These are phyloP conservation scores for Vanacampus margaritifer DNA, from an alignment of 2,113 vertebrate genomes.

Conservation along the genomic window DNA sequence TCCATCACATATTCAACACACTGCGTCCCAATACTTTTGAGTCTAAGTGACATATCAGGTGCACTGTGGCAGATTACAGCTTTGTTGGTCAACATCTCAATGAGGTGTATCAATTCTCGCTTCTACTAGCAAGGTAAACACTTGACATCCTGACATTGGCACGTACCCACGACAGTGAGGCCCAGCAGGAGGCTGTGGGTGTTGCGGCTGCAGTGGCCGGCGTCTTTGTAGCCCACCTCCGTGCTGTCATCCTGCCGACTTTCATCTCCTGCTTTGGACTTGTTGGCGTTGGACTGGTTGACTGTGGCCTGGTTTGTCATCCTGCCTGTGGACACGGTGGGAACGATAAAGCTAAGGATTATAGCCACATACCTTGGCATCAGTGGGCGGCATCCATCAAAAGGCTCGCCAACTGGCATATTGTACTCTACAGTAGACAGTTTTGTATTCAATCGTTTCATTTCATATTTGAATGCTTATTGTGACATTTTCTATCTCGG, in stretches of 20 bases:
- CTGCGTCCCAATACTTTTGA: too few relatives aligned
- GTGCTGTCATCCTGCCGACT: conserved; percentile 55
- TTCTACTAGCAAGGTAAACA: background rate
- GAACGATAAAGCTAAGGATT: background rate
- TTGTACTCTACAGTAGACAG: too few relatives aligned
- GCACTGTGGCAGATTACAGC: background rate
- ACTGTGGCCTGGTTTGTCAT: conserved; percentile 70
- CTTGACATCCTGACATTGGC: background rate
- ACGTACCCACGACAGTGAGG: conserved; percentile 74
- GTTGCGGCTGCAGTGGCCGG: conserved; percentile 68
- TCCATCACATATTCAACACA: too few relatives aligned
- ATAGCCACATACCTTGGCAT: background rate
- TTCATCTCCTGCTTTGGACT: conserved; percentile 56
- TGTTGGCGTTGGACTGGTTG: conserved; percentile 62
- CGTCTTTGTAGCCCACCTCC: conserved; percentile 56
- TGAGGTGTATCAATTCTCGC: background rate
- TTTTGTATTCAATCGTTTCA: too few relatives aligned
- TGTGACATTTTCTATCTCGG: too few relatives aligned
- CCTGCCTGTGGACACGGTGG: conserved; percentile 52
- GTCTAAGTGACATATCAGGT: background rate
- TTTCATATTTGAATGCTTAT: too few relatives aligned
- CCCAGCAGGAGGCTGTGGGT: conserved; percentile 72
- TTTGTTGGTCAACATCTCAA: background rate
- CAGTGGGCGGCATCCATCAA: background rate
- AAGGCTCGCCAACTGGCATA: background rate